These are phyloP conservation scores for Drosophila ogumai DNA, from an alignment of 1,140 invertebrate genomes.

Conservation along the genomic window DNA sequence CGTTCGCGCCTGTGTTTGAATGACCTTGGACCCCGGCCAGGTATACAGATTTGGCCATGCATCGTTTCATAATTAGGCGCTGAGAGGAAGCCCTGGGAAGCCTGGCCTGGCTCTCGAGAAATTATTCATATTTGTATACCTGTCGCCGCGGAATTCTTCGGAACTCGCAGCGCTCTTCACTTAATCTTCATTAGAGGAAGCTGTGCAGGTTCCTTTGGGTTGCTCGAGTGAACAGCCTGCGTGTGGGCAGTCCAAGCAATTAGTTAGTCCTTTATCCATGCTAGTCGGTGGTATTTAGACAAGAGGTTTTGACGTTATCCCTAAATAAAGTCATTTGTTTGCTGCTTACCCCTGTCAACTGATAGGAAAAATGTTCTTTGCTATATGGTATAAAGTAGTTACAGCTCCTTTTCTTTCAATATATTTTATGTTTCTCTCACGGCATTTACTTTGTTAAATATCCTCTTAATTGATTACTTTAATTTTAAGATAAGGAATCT, in stretches of 20 bases:
- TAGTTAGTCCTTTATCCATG: slow-evolving; percentile 63
- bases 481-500: background rate
- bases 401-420: background rate
- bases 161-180: slow-evolving; percentile 44
- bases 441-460: background rate
- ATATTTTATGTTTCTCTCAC: background rate
- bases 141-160: slow-evolving; percentile 61
- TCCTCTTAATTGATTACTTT: background rate
- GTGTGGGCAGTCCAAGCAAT: slow-evolving; percentile 53
- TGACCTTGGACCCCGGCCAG: slow-evolving; percentile 68
- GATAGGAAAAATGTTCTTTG: background rate
- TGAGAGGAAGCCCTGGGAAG: slow-evolving; percentile 31
- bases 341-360: slow-evolving; percentile 5
- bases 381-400: background rate
- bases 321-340: slow-evolving; percentile 28
- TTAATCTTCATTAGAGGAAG: slow-evolving; percentile 69
- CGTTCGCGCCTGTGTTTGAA: slow-evolving; percentile 51
- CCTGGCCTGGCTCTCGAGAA: background rate
- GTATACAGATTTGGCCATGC: slow-evolving; percentile 66
- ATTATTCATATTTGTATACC: slow-evolving; percentile 67
- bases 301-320: background rate
- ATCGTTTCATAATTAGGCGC: slow-evolving; percentile 60
- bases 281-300: slow-evolving; percentile 52
- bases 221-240: slow-evolving; percentile 23
- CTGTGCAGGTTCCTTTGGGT: slow-evolving; percentile 10